Percentiles rank a stretch among this genome's conserved stretches.
Evolutionary conservation across 2,888 invertebrate genomes (phyloP).

Genomic region (Candidula unifasciata): DNA sequence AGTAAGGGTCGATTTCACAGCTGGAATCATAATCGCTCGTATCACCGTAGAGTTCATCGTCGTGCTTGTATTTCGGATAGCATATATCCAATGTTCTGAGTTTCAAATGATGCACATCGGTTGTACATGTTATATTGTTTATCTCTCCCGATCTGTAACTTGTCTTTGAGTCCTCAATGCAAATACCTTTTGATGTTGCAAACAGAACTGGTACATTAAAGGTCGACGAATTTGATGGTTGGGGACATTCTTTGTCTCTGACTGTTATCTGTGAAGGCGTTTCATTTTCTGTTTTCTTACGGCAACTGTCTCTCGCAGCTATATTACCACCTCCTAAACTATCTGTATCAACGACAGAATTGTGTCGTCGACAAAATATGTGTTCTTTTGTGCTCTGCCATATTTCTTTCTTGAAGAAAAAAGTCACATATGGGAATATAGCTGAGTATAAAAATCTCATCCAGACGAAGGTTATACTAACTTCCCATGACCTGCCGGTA

Average conservation of each 20-base stretch:
- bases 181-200: slow-evolving; percentile 73
- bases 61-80: slow-evolving; percentile 62
- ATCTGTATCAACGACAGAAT: slow-evolving; percentile 68
- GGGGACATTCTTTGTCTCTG: slow-evolving; percentile 53
- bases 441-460: slow-evolving; percentile 69
- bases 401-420: slow-evolving; percentile 70
- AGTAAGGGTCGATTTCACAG: slow-evolving; percentile 67
- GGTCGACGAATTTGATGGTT: slow-evolving; percentile 53
- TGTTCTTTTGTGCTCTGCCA: slow-evolving; percentile 71
- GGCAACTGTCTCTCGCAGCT: slow-evolving; percentile 50
- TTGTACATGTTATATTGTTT: slow-evolving; percentile 35
- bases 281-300: slow-evolving; percentile 27
- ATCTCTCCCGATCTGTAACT: slow-evolving; percentile 52
- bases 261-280: slow-evolving; percentile 42
- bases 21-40: slow-evolving; percentile 75
- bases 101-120: slow-evolving; percentile 49
- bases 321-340: slow-evolving; percentile 49
- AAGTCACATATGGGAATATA: slow-evolving; percentile 67
- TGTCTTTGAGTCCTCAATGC: slow-evolving; percentile 61
- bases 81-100: slow-evolving; percentile 72
- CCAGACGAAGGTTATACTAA: slow-evolving; percentile 71
- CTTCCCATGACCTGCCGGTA: slow-evolving; percentile 63
- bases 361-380: slow-evolving; percentile 70
- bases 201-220: slow-evolving; percentile 74
- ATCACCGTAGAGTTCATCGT: slow-evolving; percentile 64